phyloP scores from a whole-genome alignment of 2,888 invertebrate genomes.

The Antheraea yamamai region DNA sequence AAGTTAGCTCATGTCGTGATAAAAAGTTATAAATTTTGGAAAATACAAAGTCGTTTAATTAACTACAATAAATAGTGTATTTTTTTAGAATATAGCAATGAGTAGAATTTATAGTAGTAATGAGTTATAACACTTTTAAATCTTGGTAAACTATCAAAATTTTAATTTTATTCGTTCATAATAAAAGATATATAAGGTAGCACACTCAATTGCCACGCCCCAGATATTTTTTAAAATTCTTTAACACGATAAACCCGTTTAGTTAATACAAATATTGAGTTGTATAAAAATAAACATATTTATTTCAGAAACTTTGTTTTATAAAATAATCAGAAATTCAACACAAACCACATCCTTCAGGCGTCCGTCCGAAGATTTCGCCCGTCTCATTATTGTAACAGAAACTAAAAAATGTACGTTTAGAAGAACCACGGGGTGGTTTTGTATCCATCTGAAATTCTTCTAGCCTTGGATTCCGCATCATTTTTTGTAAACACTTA shows the following conservation, averaged over 20 bases:
- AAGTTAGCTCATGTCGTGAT: too few species aligned
- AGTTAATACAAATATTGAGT: neutral
- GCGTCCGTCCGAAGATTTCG: constrained; percentile 72
- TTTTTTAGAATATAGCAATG: neutral
- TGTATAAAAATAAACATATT: neutral
- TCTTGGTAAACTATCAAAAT: neutral
- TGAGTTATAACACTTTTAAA: too few species aligned
- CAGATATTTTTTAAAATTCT: neutral
- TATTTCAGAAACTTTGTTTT: neutral
- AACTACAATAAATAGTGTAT: too few species aligned
- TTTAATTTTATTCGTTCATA: neutral
- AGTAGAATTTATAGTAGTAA: neutral
- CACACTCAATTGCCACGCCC: constrained; percentile 3
- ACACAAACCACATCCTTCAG: constrained; percentile 79
- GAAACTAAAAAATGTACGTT: constrained; percentile 47
- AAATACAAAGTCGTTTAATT: too few species aligned
- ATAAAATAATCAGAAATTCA: neutral
- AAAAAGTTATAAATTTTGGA: too few species aligned
- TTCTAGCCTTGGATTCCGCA: constrained; percentile 59
- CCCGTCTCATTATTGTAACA: constrained; percentile 73
- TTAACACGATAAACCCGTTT: neutral
- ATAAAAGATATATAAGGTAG: neutral
- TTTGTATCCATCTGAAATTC: constrained; percentile 70
- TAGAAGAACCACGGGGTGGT: constrained; percentile 41
- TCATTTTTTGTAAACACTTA: constrained; percentile 47